A percentile compares a stretch with the other conserved stretches of the same genome.
Evolutionary conservation across 2,797 vertebrate species (phyloP).

Genomic region (Miichthys miiuy): DNA sequence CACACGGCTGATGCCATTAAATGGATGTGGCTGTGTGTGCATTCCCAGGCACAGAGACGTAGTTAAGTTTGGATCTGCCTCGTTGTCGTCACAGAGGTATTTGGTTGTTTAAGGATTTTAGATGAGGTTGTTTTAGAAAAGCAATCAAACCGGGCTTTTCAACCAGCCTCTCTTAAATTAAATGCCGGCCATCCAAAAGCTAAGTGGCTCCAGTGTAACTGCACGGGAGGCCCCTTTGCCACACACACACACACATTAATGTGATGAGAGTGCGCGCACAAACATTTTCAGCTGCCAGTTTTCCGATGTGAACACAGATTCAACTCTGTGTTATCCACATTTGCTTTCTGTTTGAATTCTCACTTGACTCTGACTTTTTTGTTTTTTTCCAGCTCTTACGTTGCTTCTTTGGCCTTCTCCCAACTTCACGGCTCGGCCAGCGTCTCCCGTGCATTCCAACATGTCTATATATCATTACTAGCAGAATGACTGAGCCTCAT

Average conservation of each 20-base stretch:
- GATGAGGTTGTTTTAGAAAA: conserved; percentile 69
- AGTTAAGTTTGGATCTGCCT: conserved; percentile 56
- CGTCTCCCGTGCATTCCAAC: conserved; percentile 26
- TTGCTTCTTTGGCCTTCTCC: conserved; percentile 26
- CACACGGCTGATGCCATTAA: conserved; percentile 55
- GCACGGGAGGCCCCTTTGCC: conserved; percentile 36
- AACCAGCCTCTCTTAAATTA: conserved; percentile 54
- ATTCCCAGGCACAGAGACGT: conserved; percentile 60
- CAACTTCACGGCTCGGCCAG: conserved; percentile 4
- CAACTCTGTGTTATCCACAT: conserved; percentile 57
- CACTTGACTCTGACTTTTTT: conserved; percentile 49
- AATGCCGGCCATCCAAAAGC: conserved; percentile 63
- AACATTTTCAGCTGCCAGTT: conserved; percentile 41
- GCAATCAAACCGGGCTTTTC: conserved; percentile 69
- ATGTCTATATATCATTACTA: conserved; percentile 21
- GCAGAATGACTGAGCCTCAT: neutral
- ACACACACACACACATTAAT: conserved; percentile 1
- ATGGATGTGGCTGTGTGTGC: conserved; percentile 24
- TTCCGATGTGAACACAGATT: conserved; percentile 51
- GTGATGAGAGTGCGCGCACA: neutral
- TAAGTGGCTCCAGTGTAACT: conserved; percentile 66
- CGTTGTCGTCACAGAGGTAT: conserved; percentile 47
- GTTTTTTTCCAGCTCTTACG: conserved; percentile 14
- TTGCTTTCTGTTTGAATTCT: conserved; percentile 67
- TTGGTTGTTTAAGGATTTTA: conserved; percentile 64